phyloP scores from a whole-genome alignment of 2,888 invertebrate genomes.

The Spisula solida region DNA sequence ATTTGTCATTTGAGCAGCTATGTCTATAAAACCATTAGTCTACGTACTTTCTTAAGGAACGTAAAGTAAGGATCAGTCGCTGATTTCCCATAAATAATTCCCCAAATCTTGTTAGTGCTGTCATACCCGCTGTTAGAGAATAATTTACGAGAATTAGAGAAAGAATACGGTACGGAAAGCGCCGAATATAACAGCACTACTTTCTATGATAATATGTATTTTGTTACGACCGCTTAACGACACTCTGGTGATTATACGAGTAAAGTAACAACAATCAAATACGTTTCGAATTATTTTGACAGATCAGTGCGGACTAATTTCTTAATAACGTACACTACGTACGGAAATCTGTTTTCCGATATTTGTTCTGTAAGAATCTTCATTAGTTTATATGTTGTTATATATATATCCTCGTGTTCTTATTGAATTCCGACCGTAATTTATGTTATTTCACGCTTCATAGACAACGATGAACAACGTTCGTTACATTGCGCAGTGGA shows the following conservation, averaged over 20 bases:
- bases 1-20: not conserved
- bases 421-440: not conserved
- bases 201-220: too few relatives aligned
- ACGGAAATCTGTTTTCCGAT: not conserved
- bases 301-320: not conserved
- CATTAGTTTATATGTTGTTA: not conserved
- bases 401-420: not conserved
- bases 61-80: not conserved
- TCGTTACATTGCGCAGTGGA: not conserved
- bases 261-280: not conserved
- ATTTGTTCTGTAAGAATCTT: not conserved
- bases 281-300: not conserved
- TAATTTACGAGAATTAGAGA: not conserved
- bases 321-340: not conserved
- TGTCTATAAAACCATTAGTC: not conserved
- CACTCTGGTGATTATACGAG: not conserved
- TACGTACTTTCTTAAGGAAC: not conserved
- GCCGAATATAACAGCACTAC: not conserved
- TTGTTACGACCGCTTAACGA: not conserved
- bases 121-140: not conserved
- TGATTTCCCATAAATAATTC: not conserved
- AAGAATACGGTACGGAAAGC: not conserved
- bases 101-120: not conserved
- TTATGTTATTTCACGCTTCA: conserved; percentile 5
- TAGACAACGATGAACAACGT: not conserved